These are phyloP conservation scores for Boulengeromyrus knoepffleri DNA, from an alignment of 2,113 vertebrate genomes.

Conservation along the genomic window DNA sequence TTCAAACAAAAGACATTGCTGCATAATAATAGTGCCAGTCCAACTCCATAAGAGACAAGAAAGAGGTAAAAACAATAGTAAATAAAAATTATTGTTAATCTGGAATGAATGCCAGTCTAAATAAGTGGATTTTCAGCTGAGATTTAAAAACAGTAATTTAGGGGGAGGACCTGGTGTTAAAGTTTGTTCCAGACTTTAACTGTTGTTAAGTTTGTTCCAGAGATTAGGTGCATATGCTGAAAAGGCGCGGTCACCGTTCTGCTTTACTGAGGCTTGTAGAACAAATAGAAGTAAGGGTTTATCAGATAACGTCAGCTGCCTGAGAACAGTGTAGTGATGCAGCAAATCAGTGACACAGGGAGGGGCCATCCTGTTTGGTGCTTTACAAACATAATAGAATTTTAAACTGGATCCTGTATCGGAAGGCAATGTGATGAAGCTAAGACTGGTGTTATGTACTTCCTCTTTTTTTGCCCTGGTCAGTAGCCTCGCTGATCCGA, in stretches of 20 bases:
- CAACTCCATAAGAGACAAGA: not conserved
- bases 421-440: not conserved
- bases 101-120: not conserved
- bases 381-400: not conserved
- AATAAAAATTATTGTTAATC: not conserved
- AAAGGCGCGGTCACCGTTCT: not conserved
- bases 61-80: not conserved
- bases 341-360: not conserved
- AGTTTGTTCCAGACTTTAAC: not conserved
- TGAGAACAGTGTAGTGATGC: not conserved
- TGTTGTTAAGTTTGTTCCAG: not conserved
- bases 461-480: not conserved
- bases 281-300: not conserved
- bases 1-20: not conserved
- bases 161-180: not conserved
- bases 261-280: not conserved
- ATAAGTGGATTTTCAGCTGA: not conserved
- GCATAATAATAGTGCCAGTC: not conserved
- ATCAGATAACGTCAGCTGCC: not conserved
- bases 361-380: not conserved
- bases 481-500: not conserved
- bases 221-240: not conserved
- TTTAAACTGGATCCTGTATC: not conserved
- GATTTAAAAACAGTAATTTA: not conserved
- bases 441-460: not conserved